Evolutionary conservation across 2,888 invertebrate genomes (phyloP), one percentile per base, ranked within the genome.

Genomic region (Drosophila parthenogenetica): DNA sequence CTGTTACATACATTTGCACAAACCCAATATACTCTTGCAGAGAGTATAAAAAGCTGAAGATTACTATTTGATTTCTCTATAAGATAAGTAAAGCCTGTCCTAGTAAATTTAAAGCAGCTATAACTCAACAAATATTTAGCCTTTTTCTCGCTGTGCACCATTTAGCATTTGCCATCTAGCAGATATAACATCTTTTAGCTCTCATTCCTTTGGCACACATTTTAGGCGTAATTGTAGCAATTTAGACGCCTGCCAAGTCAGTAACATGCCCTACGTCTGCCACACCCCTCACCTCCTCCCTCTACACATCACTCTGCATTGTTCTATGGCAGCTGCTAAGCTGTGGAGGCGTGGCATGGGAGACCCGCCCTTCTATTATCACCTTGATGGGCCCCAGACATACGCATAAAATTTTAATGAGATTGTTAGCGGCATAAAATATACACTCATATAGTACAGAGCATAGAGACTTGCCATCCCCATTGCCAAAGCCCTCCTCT

Each of bases 401-500:
- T 71, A 85, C 85, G 85, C 85, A 89, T 89, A 87, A 87, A 89
- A 89, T 89, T 85, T 85, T 85, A 85, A 85, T 85, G 89, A 85
- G 89, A 85, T 85, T 85, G 85, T 85, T 85, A 85, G 80, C 81
- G 89, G 79, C 81, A 83, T 79, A 84, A 85, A 87, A 81, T 85
- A 77, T 86, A 88, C 71, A 67, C 67, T 67, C 78, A 73, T 58
- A 69, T 37, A 63, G 43, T 53, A 43, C 42, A 53, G 35, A 58
- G 69, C 54, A 63, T 58, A 65, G 62, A 61, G 69, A 22, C 17
- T 16, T 37, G 39, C 22, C n/a, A 45, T 8, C 11, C 10, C 40
- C n/a, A 16, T 2, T 3, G 4, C 10, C 5, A 29, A 29, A 5
- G 29, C 25, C 25, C 2, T 4, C n/a, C 42, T 3, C n/a, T 2